phyloP scores from a whole-genome alignment of 2,888 invertebrate genomes.

The Pachycephus smyrnensis region DNA sequence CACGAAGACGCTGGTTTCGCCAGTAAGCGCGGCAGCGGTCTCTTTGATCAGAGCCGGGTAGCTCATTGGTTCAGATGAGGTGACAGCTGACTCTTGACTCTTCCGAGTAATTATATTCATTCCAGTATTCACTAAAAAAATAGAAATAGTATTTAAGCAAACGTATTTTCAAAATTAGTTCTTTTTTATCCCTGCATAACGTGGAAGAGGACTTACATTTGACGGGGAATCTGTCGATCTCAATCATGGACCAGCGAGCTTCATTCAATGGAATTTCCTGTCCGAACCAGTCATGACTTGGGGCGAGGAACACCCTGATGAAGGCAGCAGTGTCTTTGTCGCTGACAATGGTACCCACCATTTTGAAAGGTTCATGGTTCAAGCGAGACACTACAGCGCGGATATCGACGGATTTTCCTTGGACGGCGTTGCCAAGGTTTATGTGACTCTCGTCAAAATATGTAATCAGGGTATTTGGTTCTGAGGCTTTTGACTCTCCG shows the following conservation, averaged over 20 bases:
- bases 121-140: constrained; percentile 25
- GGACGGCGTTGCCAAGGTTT: constrained; percentile 73
- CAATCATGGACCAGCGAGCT: constrained; percentile 73
- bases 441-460: constrained; percentile 75
- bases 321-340: constrained; percentile 71
- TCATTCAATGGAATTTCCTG: constrained; percentile 69
- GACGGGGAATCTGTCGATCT: constrained; percentile 71
- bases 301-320: constrained; percentile 74
- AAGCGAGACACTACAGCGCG: constrained; percentile 74
- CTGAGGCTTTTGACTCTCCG: constrained; percentile 10
- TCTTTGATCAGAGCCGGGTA: constrained; percentile 55
- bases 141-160: neutral
- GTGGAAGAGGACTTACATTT: neutral
- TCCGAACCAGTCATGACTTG: constrained; percentile 71
- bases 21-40: constrained; percentile 66
- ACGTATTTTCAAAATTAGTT: neutral
- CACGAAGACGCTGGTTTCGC: constrained; percentile 67
- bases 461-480: constrained; percentile 71
- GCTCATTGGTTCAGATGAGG: constrained; percentile 41
- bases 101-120: constrained; percentile 40
- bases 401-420: constrained; percentile 65
- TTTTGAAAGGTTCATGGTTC: constrained; percentile 75
- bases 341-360: constrained; percentile 71
- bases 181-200: neutral
- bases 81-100: constrained; percentile 43